Evolutionary conservation across 1,140 invertebrate species (phyloP).

Genomic region (Dendroctonus valens): DNA sequence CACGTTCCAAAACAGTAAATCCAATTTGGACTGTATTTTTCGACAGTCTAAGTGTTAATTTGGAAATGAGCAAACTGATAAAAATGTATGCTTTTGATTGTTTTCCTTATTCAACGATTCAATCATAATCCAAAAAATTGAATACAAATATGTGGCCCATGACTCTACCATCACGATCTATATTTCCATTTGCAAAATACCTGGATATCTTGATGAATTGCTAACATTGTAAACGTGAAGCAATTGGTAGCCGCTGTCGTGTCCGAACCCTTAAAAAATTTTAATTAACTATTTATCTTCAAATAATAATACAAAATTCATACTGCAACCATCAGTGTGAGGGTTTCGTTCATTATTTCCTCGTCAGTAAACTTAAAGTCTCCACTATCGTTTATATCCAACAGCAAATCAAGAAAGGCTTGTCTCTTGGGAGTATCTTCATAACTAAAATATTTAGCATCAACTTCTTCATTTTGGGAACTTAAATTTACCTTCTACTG

Average conservation of each 20-base stretch:
- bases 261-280: constrained; percentile 36
- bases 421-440: constrained; percentile 14
- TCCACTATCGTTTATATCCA: constrained; percentile 29
- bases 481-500: too few species aligned
- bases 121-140: constrained; percentile 65
- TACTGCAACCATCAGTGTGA: constrained; percentile 41
- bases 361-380: constrained; percentile 34
- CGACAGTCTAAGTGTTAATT: background rate
- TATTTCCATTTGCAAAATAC: constrained; percentile 28
- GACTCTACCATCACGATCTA: background rate
- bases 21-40: background rate
- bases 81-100: too few species aligned
- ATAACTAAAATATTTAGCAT: too few species aligned
- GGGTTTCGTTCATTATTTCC: constrained; percentile 39
- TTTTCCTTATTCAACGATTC: too few species aligned
- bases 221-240: constrained; percentile 39
- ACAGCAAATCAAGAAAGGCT: constrained; percentile 36
- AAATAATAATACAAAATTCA: constrained; percentile 4
- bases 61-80: background rate
- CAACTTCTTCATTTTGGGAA: too few species aligned
- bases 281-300: background rate
- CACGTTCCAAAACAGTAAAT: background rate
- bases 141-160: constrained; percentile 50
- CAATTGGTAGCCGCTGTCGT: constrained; percentile 35
- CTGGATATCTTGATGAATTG: constrained; percentile 43